Conservation (phyloP, 64 coral and sea anemone species). For the Catalaphyllia jardinei region DNA sequence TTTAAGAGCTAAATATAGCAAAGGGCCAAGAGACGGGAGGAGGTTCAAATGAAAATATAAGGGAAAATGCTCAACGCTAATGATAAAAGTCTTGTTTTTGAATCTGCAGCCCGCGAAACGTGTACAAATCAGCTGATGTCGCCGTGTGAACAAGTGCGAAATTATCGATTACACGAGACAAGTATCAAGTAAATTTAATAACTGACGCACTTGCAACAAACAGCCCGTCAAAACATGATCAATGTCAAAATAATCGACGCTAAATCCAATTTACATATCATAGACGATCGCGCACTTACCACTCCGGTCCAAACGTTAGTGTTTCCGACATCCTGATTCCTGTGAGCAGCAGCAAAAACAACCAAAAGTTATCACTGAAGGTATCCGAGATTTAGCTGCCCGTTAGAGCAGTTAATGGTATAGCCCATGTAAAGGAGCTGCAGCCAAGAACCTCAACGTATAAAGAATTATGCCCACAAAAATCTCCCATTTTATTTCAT, state of each 20-base stretch:
- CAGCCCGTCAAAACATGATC: not conserved
- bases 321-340: constrained; percentile 71
- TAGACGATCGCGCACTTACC: constrained; percentile 20
- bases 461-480: not conserved
- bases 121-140: not conserved
- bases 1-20: too few species aligned
- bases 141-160: too few species aligned
- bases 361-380: not conserved
- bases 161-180: not conserved
- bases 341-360: not conserved
- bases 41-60: too few species aligned
- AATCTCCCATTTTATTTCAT: not conserved
- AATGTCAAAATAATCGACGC: not conserved
- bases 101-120: not conserved
- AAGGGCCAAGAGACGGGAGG: too few species aligned
- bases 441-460: not conserved
- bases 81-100: too few species aligned
- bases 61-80: too few species aligned
- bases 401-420: not conserved
- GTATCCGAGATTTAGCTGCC: not conserved
- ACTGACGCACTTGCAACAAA: not conserved
- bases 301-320: constrained; percentile 72
- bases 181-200: not conserved
- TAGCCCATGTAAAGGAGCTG: not conserved
- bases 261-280: not conserved